Evolutionary conservation across 2,797 vertebrate species (phyloP), one percentile per base, ranked within the genome.

Genomic region (Dermochelys coriacea): DNA sequence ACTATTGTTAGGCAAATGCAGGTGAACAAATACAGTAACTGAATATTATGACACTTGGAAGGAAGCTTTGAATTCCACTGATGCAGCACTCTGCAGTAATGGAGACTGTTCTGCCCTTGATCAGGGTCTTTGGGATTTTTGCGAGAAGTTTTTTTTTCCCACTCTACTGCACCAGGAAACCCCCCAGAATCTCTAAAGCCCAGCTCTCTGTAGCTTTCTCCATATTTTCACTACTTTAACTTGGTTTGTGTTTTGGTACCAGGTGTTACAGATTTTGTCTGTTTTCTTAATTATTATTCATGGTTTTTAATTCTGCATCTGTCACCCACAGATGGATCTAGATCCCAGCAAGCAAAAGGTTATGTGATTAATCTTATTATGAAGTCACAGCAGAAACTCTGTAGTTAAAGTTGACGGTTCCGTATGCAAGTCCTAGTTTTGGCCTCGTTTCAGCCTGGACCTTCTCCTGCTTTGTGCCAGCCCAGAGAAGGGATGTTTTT

Each of bases 401-500:
- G 50, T 71, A 52, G 41, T 1, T 91, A 68, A 79, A 52, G n/a
- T 1, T 91, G 91, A 59, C 49, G 34, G 50, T 93, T 93, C 61
- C 1, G 0, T 31, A 68, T 37, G 9, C 34, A 52, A 45, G n/a
- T 97, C 55, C 84, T 93, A 12, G 80, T 94, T 88, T 91, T 93
- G 91, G 92, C 51, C 9, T 95, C 23, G n/a, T 52, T 55, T 92
- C 84, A 86, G 85, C 54, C 89, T 88, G 61, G 51, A 79, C 49
- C 93, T 97, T 97, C 93, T 97, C 95, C 97, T n/a, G 79, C 93
- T 93, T 87, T 12, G 41, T 94, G 91, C 85, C 92, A 93, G 64
- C 47, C 49, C 82, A 80, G 75, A 71, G 34, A 52, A 96, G 88
- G 90, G 91, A 96, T 93, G 91, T 90, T 96, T 81, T 96, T 83